Percentiles rank a stretch among this genome's conserved stretches.
phyloP scores from a whole-genome alignment of 2,797 vertebrate genomes.

The Siniperca undulata region DNA sequence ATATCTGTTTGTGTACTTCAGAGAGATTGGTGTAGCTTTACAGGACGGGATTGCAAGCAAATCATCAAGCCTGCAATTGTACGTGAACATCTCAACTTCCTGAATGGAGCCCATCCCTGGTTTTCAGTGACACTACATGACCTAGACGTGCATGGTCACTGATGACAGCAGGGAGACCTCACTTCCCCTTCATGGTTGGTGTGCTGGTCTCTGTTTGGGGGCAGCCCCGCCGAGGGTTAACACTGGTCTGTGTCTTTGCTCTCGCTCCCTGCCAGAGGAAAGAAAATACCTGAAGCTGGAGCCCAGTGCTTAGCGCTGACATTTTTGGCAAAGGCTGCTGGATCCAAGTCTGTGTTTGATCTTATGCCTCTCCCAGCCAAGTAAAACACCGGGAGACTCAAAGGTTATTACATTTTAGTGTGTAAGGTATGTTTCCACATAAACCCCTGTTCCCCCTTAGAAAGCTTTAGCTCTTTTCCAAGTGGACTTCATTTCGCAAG shows the following conservation, averaged over 20 bases:
- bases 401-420: slow-evolving; percentile 88
- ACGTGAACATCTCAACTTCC: slow-evolving; percentile 35
- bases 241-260: slow-evolving; percentile 68
- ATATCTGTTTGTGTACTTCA: slow-evolving; percentile 54
- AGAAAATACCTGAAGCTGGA: slow-evolving; percentile 87
- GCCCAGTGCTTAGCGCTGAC: slow-evolving; percentile 81
- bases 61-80: slow-evolving; percentile 14
- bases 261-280: slow-evolving; percentile 79
- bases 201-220: slow-evolving; percentile 58
- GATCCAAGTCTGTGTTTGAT: slow-evolving; percentile 87
- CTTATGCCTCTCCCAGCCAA: slow-evolving; percentile 82
- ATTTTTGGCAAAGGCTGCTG: slow-evolving; percentile 86
- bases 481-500: slow-evolving; percentile 82
- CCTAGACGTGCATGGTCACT: slow-evolving; percentile 44
- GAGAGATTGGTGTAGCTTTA: slow-evolving; percentile 45
- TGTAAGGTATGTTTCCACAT: slow-evolving; percentile 88
- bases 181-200: slow-evolving; percentile 57
- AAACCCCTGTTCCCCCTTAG: slow-evolving; percentile 81
- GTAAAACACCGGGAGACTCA: slow-evolving; percentile 86
- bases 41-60: slow-evolving; percentile 21
- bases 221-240: slow-evolving; percentile 77
- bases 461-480: slow-evolving; percentile 80
- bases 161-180: slow-evolving; percentile 69
- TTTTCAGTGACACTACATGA: slow-evolving; percentile 51
- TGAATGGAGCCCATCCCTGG: slow-evolving; percentile 31